These are phyloP conservation scores for Rhimphoctona megacephalus DNA, from an alignment of 2,888 invertebrate species.

Conservation along the genomic window DNA sequence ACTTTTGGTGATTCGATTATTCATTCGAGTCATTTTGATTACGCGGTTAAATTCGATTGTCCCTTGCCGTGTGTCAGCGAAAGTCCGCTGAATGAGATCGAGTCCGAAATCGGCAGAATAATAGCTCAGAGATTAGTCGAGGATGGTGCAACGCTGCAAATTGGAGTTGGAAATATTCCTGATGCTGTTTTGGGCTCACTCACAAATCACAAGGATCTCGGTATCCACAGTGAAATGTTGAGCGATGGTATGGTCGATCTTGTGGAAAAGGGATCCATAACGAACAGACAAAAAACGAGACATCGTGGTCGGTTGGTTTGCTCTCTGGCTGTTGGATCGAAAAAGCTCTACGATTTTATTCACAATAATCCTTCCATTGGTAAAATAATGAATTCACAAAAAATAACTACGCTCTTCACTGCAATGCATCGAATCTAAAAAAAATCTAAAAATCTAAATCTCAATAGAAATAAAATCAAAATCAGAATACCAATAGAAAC, in stretches of 20 bases:
- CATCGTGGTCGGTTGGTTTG: slow-evolving; percentile 96
- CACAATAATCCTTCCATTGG: slow-evolving; percentile 97
- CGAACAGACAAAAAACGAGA: slow-evolving; percentile 93
- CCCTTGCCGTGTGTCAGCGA: slow-evolving; percentile 91
- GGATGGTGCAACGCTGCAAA: slow-evolving; percentile 96
- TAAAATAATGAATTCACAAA: slow-evolving; percentile 81
- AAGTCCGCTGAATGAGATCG: slow-evolving; percentile 87
- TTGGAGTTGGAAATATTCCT: slow-evolving; percentile 98
- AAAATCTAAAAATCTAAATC: too few species aligned
- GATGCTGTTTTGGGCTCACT: slow-evolving; percentile 95
- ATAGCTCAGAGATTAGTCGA: slow-evolving; percentile 96
- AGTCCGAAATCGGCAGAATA: slow-evolving; percentile 93
- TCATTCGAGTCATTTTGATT: slow-evolving; percentile 96
- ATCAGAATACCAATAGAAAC: too few species aligned
- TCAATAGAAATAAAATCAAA: too few species aligned
- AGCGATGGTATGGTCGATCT: slow-evolving; percentile 96
- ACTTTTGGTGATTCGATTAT: slow-evolving; percentile 97
- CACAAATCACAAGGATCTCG: slow-evolving; percentile 95
- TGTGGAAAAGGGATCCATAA: slow-evolving; percentile 93
- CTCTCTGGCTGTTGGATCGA: slow-evolving; percentile 95
- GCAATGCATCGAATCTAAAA: too few species aligned
- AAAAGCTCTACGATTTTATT: slow-evolving; percentile 95
- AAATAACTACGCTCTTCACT: too few species aligned
- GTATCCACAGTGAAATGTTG: slow-evolving; percentile 99
- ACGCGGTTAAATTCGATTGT: slow-evolving; percentile 90